Conservation (phyloP, 2,797 vertebrate genomes). For the Diglossa cyanea region DNA sequence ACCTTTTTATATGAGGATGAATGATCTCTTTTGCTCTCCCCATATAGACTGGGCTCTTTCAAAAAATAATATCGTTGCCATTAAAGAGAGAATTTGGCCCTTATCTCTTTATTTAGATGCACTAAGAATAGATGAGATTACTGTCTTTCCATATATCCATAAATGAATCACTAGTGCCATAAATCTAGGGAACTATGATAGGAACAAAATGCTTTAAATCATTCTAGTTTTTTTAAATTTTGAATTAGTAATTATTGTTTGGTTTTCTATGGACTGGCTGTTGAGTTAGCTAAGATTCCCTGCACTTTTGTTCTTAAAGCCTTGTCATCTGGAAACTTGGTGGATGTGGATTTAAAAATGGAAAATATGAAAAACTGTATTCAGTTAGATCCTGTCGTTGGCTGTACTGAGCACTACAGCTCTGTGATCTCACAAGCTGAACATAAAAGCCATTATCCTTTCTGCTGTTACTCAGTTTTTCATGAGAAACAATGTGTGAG, state of each 20-base stretch:
- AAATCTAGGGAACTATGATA: neutral
- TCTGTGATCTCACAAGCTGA: slow-evolving; percentile 24
- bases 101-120: neutral
- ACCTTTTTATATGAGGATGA: neutral
- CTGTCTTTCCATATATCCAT: neutral
- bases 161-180: neutral
- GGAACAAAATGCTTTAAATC: neutral
- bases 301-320: neutral
- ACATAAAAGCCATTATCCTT: slow-evolving; percentile 31
- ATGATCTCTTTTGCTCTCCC: neutral
- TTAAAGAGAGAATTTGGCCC: neutral
- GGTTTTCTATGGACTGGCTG: neutral
- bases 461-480: neutral
- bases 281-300: neutral
- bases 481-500: neutral
- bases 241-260: neutral
- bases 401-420: neutral
- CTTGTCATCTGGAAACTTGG: neutral
- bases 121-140: neutral
- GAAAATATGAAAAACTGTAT: slow-evolving; percentile 20
- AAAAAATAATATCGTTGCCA: neutral
- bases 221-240: neutral
- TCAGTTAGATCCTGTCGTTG: neutral
- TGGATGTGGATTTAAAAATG: slow-evolving; percentile 29
- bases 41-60: neutral